A percentile compares a stretch with the other conserved stretches of the same genome.
phyloP scores from a whole-genome alignment of 2,113 vertebrate species.

The Zootoca vivipara region DNA sequence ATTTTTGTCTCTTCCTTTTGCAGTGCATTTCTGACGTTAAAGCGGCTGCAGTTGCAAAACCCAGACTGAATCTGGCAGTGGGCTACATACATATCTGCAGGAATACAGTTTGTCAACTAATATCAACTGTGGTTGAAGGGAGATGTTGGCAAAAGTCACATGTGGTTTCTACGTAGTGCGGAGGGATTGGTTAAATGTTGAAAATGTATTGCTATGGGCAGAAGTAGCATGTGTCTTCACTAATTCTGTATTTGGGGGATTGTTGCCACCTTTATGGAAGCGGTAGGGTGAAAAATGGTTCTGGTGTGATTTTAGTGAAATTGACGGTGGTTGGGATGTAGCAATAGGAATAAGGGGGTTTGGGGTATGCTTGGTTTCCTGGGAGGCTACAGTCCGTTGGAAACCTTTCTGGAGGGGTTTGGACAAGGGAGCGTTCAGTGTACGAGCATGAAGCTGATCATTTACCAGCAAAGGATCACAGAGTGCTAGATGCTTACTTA shows the following conservation, averaged over 20 bases:
- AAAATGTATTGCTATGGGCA: conserved; percentile 37
- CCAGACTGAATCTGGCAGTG: conserved; percentile 40
- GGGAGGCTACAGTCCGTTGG: conserved; percentile 6
- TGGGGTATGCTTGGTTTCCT: neutral
- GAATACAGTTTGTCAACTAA: conserved; percentile 54
- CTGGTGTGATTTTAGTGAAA: conserved; percentile 7
- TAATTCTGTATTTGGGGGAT: conserved; percentile 38
- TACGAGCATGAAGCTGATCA: neutral
- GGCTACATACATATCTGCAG: conserved; percentile 51
- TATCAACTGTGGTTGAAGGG: conserved; percentile 38
- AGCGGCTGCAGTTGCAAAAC: conserved; percentile 50
- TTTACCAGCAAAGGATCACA: neutral
- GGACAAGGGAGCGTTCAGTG: conserved; percentile 14
- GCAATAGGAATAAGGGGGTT: conserved; percentile 11
- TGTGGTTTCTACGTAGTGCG: conserved; percentile 20
- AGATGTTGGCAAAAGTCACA: conserved; percentile 37
- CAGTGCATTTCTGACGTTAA: conserved; percentile 54
- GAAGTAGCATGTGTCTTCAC: conserved; percentile 27
- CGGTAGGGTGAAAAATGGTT: neutral
- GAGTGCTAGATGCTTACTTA: conserved; percentile 12
- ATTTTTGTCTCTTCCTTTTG: conserved; percentile 39
- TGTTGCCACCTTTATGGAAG: conserved; percentile 30
- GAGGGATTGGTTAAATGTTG: conserved; percentile 20
- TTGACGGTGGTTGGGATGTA: conserved; percentile 16
- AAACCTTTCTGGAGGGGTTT: conserved; percentile 27